Base-by-base conservation (phyloP, 2,888 invertebrate genomes). In the Drosophila mercatorum region DNA sequence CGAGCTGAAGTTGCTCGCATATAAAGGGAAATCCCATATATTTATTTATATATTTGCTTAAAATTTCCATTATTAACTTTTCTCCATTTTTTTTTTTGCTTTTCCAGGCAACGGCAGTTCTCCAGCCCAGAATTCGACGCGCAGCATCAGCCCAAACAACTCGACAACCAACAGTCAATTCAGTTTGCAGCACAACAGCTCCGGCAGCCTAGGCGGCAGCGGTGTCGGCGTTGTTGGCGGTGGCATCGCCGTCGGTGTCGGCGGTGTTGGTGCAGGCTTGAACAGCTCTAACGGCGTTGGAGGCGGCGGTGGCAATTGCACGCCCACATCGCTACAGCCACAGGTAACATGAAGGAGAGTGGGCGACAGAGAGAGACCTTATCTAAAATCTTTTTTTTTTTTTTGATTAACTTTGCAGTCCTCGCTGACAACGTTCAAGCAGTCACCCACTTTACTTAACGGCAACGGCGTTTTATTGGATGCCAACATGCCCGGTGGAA, bases 401-500 rank as follows among this genome's bases (percentile, higher is more conserved):
- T 22, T 31, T 43, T 28, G 10, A 31, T 46, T 41, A 14, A 6
- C 7, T 4, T 10, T 60, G 38, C 74, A 93, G 93, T 92, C 93
- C 83, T 92, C 92, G 83, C 91, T 93, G 85, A 91, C 92, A 80
- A 93, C 93, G 80, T 93, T 93, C 82, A 93, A 93, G 83, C 90
- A 92, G 81, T 91, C 92, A 81, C 92, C 92, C 83, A 92, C 84
- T 87, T 88, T 92, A 89, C 87, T 92, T 71, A 93, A 93, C 93
- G 93, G 92, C 87, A 92, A 92, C 91, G 91, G 91, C 82, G 82
- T 87, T 79, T 86, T 91, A 84, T 90, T 92, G 88, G 92, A 92
- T 90, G 91, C 92, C 90, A 92, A 90, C 88, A 93, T 96, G 96
- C 96, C 96, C 80, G 96, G 96, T 89, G 96, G 95, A 84, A 95